A percentile compares a stretch with the other conserved stretches of the same genome.
These are phyloP conservation scores for Garra rufa DNA, from an alignment of 2,113 vertebrate genomes.

Conservation along the genomic window DNA sequence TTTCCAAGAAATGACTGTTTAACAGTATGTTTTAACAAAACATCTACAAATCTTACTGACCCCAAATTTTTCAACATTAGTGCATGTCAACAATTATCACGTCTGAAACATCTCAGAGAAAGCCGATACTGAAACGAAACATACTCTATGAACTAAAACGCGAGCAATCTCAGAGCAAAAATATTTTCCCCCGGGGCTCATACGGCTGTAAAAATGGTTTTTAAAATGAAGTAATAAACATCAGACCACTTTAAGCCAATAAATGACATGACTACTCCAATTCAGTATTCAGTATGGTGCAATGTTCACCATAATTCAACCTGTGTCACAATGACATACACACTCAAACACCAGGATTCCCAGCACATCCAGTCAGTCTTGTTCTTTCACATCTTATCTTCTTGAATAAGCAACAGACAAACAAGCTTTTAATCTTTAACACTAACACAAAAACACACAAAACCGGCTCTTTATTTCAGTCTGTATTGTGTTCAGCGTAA, in stretches of 20 bases:
- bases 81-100: neutral
- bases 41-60: no score
- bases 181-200: neutral
- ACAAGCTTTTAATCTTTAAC: slow-evolving; percentile 28
- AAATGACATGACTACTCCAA: slow-evolving; percentile 26
- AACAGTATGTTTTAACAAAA: neutral
- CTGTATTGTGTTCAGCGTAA: neutral
- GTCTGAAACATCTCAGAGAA: neutral
- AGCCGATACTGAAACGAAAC: neutral
- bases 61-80: neutral
- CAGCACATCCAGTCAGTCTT: slow-evolving; percentile 46
- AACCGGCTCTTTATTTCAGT: neutral
- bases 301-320: slow-evolving; percentile 1
- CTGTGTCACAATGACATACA: slow-evolving; percentile 4
- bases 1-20: neutral
- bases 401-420: neutral
- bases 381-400: slow-evolving; percentile 20
- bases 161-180: neutral
- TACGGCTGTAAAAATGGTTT: neutral
- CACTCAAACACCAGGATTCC: slow-evolving; percentile 38
- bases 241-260: neutral
- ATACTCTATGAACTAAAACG: neutral
- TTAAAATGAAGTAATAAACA: neutral
- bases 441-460: slow-evolving; percentile 19
- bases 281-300: neutral